These are phyloP conservation scores for Aegypius monachus DNA, from an alignment of 2,113 vertebrate species.

Conservation along the genomic window DNA sequence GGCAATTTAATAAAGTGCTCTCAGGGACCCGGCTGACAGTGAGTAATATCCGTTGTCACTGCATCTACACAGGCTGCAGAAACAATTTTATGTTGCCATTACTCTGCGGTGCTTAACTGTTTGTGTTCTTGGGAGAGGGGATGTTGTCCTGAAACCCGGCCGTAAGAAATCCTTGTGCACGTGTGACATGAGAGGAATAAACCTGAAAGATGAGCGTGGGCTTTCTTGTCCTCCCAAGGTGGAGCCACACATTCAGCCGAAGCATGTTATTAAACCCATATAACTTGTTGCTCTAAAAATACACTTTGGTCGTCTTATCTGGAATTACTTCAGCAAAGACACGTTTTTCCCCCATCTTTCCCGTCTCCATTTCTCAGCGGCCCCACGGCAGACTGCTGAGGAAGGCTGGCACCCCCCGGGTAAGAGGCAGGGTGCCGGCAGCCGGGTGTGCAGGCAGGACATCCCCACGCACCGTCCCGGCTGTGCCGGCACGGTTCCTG, in stretches of 20 bases:
- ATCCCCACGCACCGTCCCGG: fast-evolving
- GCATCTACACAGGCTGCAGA: not conserved
- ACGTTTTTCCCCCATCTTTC: fast-evolving
- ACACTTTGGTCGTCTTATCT: fast-evolving
- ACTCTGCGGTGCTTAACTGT: not conserved
- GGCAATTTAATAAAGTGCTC: slow-evolving; percentile 35
- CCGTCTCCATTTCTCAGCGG: not conserved
- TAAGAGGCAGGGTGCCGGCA: not conserved
- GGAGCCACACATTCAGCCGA: fast-evolving
- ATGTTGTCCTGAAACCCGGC: not conserved
- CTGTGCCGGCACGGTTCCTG: fast-evolving
- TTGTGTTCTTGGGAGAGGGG: not conserved
- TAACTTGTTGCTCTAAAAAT: not conserved
- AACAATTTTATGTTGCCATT: not conserved
- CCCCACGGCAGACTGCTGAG: fast-evolving
- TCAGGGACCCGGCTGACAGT: not conserved
- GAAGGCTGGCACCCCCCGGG: fast-evolving
- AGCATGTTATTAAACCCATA: not conserved
- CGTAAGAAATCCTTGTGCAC: not conserved
- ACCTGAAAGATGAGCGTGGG: not conserved
- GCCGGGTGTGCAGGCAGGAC: not conserved
- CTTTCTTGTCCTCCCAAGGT: not conserved
- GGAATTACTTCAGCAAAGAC: not conserved
- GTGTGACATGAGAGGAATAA: not conserved
- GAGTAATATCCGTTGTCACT: not conserved